Conservation (phyloP, 1,140 invertebrate genomes). For the Hycleus cichorii region DNA sequence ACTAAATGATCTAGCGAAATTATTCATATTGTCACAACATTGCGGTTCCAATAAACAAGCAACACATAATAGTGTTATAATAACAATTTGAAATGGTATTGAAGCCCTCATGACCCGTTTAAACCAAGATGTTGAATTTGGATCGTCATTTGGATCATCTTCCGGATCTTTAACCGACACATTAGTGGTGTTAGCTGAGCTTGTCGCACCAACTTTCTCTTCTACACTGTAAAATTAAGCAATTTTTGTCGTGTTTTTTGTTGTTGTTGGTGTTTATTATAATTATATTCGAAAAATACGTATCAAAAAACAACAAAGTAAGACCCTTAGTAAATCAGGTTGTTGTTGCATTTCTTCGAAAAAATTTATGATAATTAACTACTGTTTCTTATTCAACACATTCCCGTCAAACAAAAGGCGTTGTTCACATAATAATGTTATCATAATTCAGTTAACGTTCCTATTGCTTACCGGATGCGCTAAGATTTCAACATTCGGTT, state of each 20-base stretch:
- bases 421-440: constrained; percentile 14
- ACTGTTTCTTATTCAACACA: constrained; percentile 10
- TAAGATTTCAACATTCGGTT: constrained; percentile 13
- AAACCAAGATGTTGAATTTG: constrained; percentile 49
- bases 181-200: neutral
- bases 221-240: neutral
- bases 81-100: constrained; percentile 72
- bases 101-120: constrained; percentile 70
- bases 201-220: neutral
- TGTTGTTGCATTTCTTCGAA: too few relatives aligned
- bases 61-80: constrained; percentile 72
- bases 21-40: constrained; percentile 80
- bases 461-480: constrained; percentile 13
- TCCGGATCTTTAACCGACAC: constrained; percentile 20
- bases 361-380: constrained; percentile 3
- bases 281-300: neutral
- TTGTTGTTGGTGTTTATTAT: neutral
- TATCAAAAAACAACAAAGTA: neutral
- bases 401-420: constrained; percentile 8
- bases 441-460: constrained; percentile 7
- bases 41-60: constrained; percentile 74
- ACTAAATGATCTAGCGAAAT: constrained; percentile 69
- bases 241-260: too few relatives aligned
- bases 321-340: too few relatives aligned
- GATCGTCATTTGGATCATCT: constrained; percentile 45